Evolutionary conservation across 1,140 invertebrate genomes (phyloP), one percentile per base, ranked within the genome.

Genomic region (Notospermus geniculatus): DNA sequence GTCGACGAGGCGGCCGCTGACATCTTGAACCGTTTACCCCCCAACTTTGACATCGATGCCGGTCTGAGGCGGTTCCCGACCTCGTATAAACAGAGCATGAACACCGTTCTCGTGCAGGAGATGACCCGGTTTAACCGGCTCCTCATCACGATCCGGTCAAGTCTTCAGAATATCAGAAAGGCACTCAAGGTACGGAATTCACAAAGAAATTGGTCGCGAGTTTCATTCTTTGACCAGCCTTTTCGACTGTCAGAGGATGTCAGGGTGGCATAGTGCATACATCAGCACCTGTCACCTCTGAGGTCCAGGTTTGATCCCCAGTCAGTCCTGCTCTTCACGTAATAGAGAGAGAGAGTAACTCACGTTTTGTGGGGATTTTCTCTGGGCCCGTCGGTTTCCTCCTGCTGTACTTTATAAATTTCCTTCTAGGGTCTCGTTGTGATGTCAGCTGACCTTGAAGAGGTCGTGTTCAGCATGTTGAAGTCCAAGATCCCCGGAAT

Each of bases 41-140:
- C 82, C 61, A 84, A 90, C 80, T 90, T 88, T 82, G 85, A 92
- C 82, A 76, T 90, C 32, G 81, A 88, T 71, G 74, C 83, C 32
- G 79, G 71, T 2, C 59, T 80, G 22, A 64, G 79, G 75, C 87
- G 89, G 82, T 91, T 91, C 84, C 88, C 93, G 29, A 90, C 90
- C 30, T 82, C 84, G 29, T 88, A 95, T 80, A 84, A 88, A 77
- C 90, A 93, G 79, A 92, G 90, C 63, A 92, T 94, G 90, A 93
- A 93, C 73, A 93, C 92, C 7, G 93, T 96, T 1, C 82, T 96
- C 30, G 90, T 96, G 0, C 94, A 97, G 82, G 93, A 96, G 84
- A 94, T 95, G 87, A 88, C 88, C 36, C 83, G 90, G 68, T 96
- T 92, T 81, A 97, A 97, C 81, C 66, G 71, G 17, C 82, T 97